Evolutionary conservation across 2,888 invertebrate genomes (phyloP).

Genomic region (Leistus spinibarbis): DNA sequence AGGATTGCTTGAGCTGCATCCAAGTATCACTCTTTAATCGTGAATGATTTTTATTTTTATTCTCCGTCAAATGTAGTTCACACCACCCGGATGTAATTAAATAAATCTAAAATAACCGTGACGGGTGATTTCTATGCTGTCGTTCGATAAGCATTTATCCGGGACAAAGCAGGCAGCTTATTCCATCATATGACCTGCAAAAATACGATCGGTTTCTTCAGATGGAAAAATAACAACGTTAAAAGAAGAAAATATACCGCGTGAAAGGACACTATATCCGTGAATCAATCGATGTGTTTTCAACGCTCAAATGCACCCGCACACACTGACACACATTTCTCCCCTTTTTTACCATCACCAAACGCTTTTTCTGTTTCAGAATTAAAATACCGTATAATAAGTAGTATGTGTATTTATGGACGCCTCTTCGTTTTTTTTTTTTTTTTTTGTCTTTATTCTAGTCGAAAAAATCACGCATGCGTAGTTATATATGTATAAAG

Average conservation of each 20-base stretch:
- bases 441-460: too few relatives aligned
- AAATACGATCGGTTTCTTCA: slow-evolving; percentile 14
- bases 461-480: background rate
- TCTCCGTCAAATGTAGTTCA: background rate
- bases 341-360: slow-evolving; percentile 6
- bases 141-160: slow-evolving; percentile 25
- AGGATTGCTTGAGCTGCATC: too few relatives aligned
- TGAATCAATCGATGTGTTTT: slow-evolving; percentile 21
- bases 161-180: slow-evolving; percentile 11
- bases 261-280: slow-evolving; percentile 26
- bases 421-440: slow-evolving; percentile 3
- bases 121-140: slow-evolving; percentile 5
- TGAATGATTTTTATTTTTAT: too few relatives aligned
- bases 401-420: slow-evolving; percentile 18
- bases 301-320: background rate
- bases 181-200: slow-evolving; percentile 28
- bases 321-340: background rate
- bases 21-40: too few relatives aligned
- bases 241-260: slow-evolving; percentile 27
- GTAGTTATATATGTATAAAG: background rate
- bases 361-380: background rate
- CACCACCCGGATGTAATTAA: slow-evolving; percentile 2
- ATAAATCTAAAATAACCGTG: slow-evolving; percentile 17
- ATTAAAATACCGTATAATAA: slow-evolving; percentile 27
- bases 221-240: slow-evolving; percentile 30